These are phyloP conservation scores for Amorpha juglandis DNA, from an alignment of 2,888 invertebrate genomes.

Conservation along the genomic window DNA sequence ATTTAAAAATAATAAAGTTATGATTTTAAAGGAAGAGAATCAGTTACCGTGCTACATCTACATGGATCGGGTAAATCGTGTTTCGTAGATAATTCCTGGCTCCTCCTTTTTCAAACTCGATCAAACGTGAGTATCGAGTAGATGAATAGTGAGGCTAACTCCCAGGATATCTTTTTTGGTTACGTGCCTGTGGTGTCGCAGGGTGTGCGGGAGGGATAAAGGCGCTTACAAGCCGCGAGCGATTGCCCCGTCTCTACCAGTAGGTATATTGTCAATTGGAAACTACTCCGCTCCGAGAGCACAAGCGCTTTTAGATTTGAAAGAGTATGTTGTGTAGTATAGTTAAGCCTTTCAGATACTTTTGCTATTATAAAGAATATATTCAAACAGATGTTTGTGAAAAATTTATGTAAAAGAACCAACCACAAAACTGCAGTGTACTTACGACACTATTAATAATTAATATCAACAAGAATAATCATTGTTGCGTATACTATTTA, in stretches of 20 bases:
- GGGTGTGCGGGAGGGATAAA: conserved; percentile 42
- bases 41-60: too few relatives aligned
- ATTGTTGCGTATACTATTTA: neutral
- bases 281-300: conserved; percentile 68
- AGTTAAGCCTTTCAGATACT: conserved; percentile 44
- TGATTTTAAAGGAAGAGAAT: too few relatives aligned
- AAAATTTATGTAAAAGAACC: too few relatives aligned
- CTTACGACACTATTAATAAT: too few relatives aligned
- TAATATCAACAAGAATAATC: too few relatives aligned
- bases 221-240: conserved; percentile 70
- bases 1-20: too few relatives aligned
- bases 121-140: too few relatives aligned
- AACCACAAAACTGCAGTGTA: too few relatives aligned
- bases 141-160: too few relatives aligned
- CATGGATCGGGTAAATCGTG: neutral
- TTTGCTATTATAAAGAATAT: neutral
- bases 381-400: too few relatives aligned
- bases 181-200: conserved; percentile 26
- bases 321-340: conserved; percentile 64
- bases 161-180: conserved; percentile 16
- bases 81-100: neutral
- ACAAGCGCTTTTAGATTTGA: conserved; percentile 75
- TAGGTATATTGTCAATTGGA: conserved; percentile 79
- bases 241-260: conserved; percentile 64
- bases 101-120: neutral